Percentiles rank a stretch among this genome's conserved stretches.
Conservation (phyloP, 2,888 invertebrate genomes). For the Drosophila niveifrons region DNA sequence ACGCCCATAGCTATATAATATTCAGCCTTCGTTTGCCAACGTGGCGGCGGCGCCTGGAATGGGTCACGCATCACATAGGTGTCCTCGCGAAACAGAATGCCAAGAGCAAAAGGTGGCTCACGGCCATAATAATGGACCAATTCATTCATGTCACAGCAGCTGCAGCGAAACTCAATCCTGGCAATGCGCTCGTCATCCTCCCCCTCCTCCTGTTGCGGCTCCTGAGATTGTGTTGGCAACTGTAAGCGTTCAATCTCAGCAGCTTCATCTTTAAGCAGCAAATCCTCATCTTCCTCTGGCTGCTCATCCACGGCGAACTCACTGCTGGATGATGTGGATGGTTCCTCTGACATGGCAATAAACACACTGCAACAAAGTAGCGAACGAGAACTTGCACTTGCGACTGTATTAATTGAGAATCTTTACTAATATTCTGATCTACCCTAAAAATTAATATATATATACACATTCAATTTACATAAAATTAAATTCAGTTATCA, state of each 20-base stretch:
- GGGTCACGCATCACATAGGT: constrained; percentile 94
- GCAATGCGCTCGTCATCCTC: constrained; percentile 79
- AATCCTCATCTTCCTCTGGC: constrained; percentile 43
- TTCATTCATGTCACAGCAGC: constrained; percentile 89
- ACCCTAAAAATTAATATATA: constrained; percentile 15
- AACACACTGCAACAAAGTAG: not conserved
- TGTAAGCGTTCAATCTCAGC: constrained; percentile 77
- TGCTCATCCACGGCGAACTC: not conserved
- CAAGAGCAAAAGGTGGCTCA: constrained; percentile 90
- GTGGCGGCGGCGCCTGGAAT: constrained; percentile 88
- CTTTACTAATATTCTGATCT: constrained; percentile 10
- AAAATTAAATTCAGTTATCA: constrained; percentile 19
- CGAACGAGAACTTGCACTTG: not conserved
- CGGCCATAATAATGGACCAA: constrained; percentile 91
- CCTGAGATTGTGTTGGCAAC: constrained; percentile 28
- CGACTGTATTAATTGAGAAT: not conserved
- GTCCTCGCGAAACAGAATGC: constrained; percentile 89
- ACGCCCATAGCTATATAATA: constrained; percentile 90
- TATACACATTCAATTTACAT: constrained; percentile 16
- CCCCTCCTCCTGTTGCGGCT: constrained; percentile 47
- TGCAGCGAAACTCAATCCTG: constrained; percentile 87
- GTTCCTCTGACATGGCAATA: constrained; percentile 26
- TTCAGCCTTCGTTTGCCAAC: constrained; percentile 88
- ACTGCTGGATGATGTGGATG: not conserved
- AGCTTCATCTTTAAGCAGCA: constrained; percentile 66